Evolutionary conservation across 2,113 vertebrate genomes (phyloP).

Genomic region (chimpanzee (Pan troglodytes)): DNA sequence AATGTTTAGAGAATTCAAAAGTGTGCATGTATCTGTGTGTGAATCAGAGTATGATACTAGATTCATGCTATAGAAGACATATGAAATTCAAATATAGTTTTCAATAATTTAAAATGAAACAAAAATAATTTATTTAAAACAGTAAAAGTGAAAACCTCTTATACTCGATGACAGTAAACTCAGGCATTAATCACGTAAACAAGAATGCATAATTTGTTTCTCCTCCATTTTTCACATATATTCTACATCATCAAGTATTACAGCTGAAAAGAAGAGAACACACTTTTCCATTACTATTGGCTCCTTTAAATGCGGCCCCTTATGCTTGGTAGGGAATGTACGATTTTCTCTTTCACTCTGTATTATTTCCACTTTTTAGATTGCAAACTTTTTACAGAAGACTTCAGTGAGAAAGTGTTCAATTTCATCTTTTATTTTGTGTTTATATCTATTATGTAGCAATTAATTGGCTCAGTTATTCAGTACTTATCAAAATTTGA

Average conservation of each 20-base stretch:
- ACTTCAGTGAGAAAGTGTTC: neutral
- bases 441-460: neutral
- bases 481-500: neutral
- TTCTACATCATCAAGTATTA: neutral
- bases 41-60: neutral
- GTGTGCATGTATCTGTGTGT: neutral
- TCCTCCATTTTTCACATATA: neutral
- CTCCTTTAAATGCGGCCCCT: neutral
- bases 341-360: neutral
- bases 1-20: neutral
- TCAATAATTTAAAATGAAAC: neutral
- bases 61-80: neutral
- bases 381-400: neutral
- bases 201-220: neutral
- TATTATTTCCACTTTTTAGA: conserved; percentile 10
- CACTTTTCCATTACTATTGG: neutral
- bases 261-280: neutral
- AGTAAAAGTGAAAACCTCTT: neutral
- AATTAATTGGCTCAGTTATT: neutral
- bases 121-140: neutral
- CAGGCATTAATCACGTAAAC: neutral
- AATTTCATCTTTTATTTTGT: neutral
- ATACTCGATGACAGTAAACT: neutral
- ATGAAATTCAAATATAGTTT: neutral
- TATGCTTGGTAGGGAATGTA: neutral